Evolutionary conservation across 2,797 vertebrate species (phyloP), one percentile per base, ranked within the genome.

Genomic region (Notamacropus eugenii): DNA sequence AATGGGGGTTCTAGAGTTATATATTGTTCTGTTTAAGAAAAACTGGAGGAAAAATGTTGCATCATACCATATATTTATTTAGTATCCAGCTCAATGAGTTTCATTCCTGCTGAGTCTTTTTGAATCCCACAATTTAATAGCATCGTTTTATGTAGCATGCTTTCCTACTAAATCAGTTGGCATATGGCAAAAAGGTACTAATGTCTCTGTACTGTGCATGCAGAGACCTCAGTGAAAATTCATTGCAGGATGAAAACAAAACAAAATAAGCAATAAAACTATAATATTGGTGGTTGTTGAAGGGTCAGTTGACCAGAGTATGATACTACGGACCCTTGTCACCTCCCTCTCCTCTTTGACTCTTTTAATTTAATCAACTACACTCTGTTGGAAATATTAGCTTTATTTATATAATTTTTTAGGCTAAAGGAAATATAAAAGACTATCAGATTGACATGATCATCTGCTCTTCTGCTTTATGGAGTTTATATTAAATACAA

Each of bases 51-150:
- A 62, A 62, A 34, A 34, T 13, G 31, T 13, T 34, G 31, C 59
- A 34, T 62, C 29, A n/a, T 3, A 24, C 52, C 8, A 8, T 0
- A 56, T 22, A 55, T 87, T 94, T 92, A 62, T 29, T 3, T 1
- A 3, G 0, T 0, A 11, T 0, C 19, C 0, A 19, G 67, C 57
- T 8, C 13, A 0, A 27, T 24, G 34, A 50, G 0, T 14, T 1
- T 82, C 52, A 4, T 2, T 55, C 74, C 14, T 3, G 50, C 19
- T 8, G 5, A 5, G 4, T 58, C 46, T 67, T 67, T 16, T 28
- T 58, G 90, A 55, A 54, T 91, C 92, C 5, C 6, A 46, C 16
- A 40, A 11, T 4, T 67, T 34, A 67, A 34, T 87, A 74, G 46
- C 28, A 0, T 22, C 4, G 34, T 67, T 16, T 67, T 14, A 67